Base-by-base conservation (phyloP, 2,797 vertebrate species). In the Esox masquinongy region DNA sequence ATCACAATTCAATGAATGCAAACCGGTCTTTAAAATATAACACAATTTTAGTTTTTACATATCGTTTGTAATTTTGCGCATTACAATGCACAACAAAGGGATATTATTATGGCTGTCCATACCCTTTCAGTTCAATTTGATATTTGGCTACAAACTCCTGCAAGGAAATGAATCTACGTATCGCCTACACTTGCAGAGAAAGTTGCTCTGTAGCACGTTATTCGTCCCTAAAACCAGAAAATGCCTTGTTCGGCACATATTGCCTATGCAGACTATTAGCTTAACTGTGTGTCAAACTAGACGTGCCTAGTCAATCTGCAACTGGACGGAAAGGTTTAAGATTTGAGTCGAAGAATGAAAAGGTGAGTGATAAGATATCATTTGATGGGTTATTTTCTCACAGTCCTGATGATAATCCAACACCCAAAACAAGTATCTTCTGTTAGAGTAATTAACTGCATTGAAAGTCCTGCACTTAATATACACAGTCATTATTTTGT, bases 201-300 rank as follows among this genome's bases (percentile, higher is more conserved):
- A 71, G 70, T 71, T 71, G 17, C 26, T 47, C 26, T 12, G 47
- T 31, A 22, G 56, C 8, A 14, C 67, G 22, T 31, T 17, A 71
- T 71, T 71, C 22, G 22, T 59, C n/a, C n/a, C 56, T 8, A 34
- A 71, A 71, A 29, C 68, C 22, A 50, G 49, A 16, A 53, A 51
- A 53, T 50, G 43, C 24, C 29, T 51, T 9, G 14, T 19, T 47
- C 22, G 22, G 68, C 43, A 24, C 14, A 24, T 5, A 49, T 39
- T 31, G 2, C 36, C 36, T 70, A 31, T 7, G 19, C 4, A 68
- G 15, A 2, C 43, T 34, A n/a, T 68, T 11, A 22, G n/a, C 63
- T 14, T 7, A 36, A 34, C 34, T 0, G 17, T 68, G 9, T 68
- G 66, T 68, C 31, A 43, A 68, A 31, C 50, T 34, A 34, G 1